These are phyloP conservation scores for Drosophila falleni DNA, from an alignment of 2,888 invertebrate genomes.

Conservation along the genomic window DNA sequence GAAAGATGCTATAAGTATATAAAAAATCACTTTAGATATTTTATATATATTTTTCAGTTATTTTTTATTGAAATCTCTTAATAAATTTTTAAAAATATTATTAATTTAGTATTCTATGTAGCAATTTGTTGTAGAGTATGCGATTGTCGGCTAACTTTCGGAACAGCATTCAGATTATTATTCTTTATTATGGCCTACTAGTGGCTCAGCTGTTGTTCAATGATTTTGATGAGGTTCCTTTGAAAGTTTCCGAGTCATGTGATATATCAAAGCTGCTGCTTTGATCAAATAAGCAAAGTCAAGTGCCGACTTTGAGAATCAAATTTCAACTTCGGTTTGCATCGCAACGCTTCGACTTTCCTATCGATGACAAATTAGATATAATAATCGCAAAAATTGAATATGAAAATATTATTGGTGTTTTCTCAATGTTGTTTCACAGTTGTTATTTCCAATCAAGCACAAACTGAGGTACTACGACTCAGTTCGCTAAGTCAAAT, in stretches of 20 bases:
- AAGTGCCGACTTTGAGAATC: conserved; percentile 48
- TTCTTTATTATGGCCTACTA: conserved; percentile 30
- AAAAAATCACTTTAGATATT: background rate
- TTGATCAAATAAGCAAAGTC: conserved; percentile 54
- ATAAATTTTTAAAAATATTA: background rate
- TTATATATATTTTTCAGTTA: background rate
- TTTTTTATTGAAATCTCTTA: background rate
- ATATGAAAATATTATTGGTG: conserved; percentile 38
- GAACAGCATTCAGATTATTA: conserved; percentile 19
- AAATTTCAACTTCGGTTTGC: conserved; percentile 36
- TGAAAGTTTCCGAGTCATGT: conserved; percentile 41
- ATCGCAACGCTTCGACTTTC: conserved; percentile 43
- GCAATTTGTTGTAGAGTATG: conserved; percentile 22
- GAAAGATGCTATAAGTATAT: background rate
- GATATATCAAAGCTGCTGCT: conserved; percentile 42
- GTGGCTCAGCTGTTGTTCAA: conserved; percentile 60
- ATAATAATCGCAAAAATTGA: conserved; percentile 53
- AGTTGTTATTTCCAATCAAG: conserved; percentile 4
- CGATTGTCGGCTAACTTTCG: background rate
- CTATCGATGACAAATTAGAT: conserved; percentile 73
- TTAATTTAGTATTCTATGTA: background rate
- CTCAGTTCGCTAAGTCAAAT: conserved; percentile 19
- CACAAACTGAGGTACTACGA: conserved; percentile 2
- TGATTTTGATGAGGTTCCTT: conserved; percentile 47
- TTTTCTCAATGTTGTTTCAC: conserved; percentile 6